Evolutionary conservation across 1,140 invertebrate species (phyloP).

Genomic region (Proctacanthus coquilletti): DNA sequence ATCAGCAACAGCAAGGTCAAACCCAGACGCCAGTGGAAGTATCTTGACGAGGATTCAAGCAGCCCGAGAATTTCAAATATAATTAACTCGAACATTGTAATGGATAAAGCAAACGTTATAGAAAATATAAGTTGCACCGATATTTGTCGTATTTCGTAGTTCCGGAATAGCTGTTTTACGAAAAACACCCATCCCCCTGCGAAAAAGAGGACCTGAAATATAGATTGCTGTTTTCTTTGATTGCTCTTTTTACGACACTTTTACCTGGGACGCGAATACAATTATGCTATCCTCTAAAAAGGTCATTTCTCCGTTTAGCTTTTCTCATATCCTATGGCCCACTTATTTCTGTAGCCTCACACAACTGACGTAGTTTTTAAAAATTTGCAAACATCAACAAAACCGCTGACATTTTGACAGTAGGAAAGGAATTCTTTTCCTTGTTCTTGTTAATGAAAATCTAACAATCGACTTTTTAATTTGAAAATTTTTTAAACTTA

Average conservation of each 20-base stretch:
- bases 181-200: constrained; percentile 97
- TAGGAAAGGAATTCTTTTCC: too few species aligned
- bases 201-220: constrained; percentile 76
- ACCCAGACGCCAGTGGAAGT: constrained; percentile 90
- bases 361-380: too few species aligned
- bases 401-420: too few species aligned
- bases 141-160: constrained; percentile 95
- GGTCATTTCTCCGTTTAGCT: too few species aligned
- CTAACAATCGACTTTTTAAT: too few species aligned
- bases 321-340: too few species aligned
- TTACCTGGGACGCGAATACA: constrained; percentile 51
- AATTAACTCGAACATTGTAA: constrained; percentile 99
- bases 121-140: constrained; percentile 94
- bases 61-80: constrained; percentile 98
- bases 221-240: not conserved
- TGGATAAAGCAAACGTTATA: constrained; percentile 90
- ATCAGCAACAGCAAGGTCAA: constrained; percentile 86
- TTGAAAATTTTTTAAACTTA: too few species aligned
- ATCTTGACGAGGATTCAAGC: constrained; percentile 81
- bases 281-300: constrained; percentile 51
- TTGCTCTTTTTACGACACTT: constrained; percentile 5
- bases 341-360: too few species aligned
- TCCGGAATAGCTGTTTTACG: constrained; percentile 91
- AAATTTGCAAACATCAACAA: too few species aligned
- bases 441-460: too few species aligned